Conservation (phyloP, 2,113 vertebrate genomes). For the Myotis yumanensis region DNA sequence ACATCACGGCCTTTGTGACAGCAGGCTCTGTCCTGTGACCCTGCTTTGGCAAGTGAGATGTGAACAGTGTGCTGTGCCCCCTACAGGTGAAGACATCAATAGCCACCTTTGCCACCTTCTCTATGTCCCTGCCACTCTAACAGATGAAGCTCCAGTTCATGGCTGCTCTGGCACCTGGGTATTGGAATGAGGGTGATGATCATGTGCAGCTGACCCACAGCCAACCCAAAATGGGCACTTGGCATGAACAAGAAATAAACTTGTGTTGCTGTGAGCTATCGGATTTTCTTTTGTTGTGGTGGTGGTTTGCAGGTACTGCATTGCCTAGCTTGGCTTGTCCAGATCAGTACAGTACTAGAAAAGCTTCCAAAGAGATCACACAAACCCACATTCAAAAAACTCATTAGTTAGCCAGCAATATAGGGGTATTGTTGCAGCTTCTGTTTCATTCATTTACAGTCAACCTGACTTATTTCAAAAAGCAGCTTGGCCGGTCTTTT, state of each 20-base stretch:
- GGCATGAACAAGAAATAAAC: background rate
- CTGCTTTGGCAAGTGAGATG: background rate
- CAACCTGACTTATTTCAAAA: background rate
- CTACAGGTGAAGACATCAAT: background rate
- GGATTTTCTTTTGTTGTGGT: background rate
- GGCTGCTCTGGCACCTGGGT: background rate
- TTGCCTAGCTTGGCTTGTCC: background rate
- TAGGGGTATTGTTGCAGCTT: background rate
- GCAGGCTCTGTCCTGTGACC: background rate
- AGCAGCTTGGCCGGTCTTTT: constrained; percentile 16
- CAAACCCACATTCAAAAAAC: constrained; percentile 1
- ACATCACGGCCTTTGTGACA: background rate
- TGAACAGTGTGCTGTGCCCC: background rate
- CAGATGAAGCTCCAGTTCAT: accelerated
- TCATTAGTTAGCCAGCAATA: constrained; percentile 47
- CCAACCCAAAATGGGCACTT: background rate
- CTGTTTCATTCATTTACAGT: background rate
- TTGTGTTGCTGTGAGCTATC: background rate
- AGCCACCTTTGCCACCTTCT: background rate
- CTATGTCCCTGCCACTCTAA: background rate
- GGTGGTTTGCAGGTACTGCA: too few species aligned
- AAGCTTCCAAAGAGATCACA: constrained; percentile 42
- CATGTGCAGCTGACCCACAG: background rate
- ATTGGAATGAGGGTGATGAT: background rate
- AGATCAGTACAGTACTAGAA: background rate